Percentiles rank a stretch among this genome's conserved stretches.
Evolutionary conservation across 2,113 vertebrate genomes (phyloP).

Genomic region (Heptranchias perlo): DNA sequence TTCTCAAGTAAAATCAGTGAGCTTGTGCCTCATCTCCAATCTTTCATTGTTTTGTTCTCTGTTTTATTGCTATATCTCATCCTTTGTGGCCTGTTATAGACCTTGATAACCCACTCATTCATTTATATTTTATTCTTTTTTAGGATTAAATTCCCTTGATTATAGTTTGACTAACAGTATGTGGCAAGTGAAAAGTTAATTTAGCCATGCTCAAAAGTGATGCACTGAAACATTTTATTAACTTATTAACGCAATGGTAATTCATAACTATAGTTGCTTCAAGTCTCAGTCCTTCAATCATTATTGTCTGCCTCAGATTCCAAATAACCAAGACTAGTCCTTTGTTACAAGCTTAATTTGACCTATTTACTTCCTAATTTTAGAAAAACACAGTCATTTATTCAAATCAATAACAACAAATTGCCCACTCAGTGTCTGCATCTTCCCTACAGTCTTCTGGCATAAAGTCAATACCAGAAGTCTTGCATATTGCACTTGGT

Average conservation of each 20-base stretch:
- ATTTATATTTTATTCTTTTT: neutral
- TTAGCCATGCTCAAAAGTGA: neutral
- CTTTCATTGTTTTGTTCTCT: neutral
- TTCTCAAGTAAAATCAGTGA: neutral
- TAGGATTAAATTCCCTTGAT: neutral
- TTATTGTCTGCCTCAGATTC: neutral
- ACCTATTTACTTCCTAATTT: slow-evolving; percentile 20
- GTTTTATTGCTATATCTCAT: neutral
- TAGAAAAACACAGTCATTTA: slow-evolving; percentile 18
- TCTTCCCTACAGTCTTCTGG: neutral
- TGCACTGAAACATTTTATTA: neutral
- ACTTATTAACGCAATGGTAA: neutral
- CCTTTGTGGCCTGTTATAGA: neutral
- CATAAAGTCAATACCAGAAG: slow-evolving; percentile 29
- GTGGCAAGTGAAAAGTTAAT: slow-evolving; percentile 7
- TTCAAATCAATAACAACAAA: slow-evolving; percentile 18
- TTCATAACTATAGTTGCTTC: neutral
- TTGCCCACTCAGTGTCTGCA: slow-evolving; percentile 4
- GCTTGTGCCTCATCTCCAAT: neutral
- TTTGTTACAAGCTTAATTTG: slow-evolving; percentile 12
- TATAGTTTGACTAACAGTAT: neutral
- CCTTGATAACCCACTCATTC: neutral
- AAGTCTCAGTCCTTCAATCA: neutral
- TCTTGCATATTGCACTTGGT: neutral
- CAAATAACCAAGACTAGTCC: neutral